Percentiles rank a stretch among this genome's conserved stretches.
These are phyloP conservation scores for Chaetura pelagica DNA, from an alignment of 2,113 vertebrate genomes.

Conservation along the genomic window DNA sequence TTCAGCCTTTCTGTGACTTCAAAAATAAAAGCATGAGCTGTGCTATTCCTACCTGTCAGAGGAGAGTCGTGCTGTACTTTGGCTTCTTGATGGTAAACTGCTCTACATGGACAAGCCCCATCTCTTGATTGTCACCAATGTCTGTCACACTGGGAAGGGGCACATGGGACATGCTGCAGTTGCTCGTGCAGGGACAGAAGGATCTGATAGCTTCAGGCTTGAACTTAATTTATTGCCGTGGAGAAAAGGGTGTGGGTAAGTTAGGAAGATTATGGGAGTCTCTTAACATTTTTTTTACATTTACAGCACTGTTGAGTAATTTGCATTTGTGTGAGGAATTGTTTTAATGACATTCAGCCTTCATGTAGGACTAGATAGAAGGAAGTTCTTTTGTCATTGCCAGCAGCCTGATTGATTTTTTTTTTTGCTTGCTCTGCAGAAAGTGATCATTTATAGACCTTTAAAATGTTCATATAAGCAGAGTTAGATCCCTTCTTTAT, in stretches of 20 bases:
- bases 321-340: not conserved
- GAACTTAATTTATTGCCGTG: not conserved
- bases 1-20: not conserved
- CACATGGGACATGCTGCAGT: rapidly evolving
- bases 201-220: not conserved
- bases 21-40: not conserved
- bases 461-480: not conserved
- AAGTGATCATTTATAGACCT: not conserved
- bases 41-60: not conserved
- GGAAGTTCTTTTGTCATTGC: not conserved
- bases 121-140: not conserved
- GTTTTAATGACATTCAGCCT: not conserved
- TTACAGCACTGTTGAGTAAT: not conserved
- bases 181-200: not conserved
- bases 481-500: not conserved
- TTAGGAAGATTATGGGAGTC: not conserved
- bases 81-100: not conserved
- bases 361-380: not conserved
- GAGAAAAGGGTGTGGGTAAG: not conserved
- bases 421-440: not conserved
- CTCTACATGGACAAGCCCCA: not conserved
- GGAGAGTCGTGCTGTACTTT: not conserved
- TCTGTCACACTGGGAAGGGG: not conserved
- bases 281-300: not conserved
- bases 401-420: not conserved